A percentile compares a stretch with the other conserved stretches of the same genome.
phyloP scores from a whole-genome alignment of 2,888 invertebrate genomes.

The Leistus spinibarbis region DNA sequence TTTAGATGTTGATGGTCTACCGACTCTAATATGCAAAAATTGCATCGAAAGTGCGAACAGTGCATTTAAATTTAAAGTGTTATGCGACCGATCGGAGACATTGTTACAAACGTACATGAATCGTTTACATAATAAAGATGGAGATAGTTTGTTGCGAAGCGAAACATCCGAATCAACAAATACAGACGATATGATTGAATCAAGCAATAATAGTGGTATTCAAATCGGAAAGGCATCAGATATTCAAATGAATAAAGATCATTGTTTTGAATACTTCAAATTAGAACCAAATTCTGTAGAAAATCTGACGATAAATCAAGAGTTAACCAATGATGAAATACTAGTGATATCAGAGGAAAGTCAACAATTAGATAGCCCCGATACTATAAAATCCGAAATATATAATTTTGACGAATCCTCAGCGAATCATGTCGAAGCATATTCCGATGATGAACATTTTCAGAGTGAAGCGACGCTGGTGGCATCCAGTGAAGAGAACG shows the following conservation, averaged over 20 bases:
- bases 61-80: slow-evolving; percentile 47
- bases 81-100: slow-evolving; percentile 47
- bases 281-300: background rate
- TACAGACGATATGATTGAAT: background rate
- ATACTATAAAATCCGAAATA: background rate
- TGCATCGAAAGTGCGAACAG: slow-evolving; percentile 47
- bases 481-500: slow-evolving; percentile 41
- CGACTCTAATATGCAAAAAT: slow-evolving; percentile 46
- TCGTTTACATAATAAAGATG: slow-evolving; percentile 36
- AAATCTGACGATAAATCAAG: background rate
- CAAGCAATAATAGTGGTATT: background rate
- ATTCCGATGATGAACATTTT: background rate
- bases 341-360: slow-evolving; percentile 13
- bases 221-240: background rate
- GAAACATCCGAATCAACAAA: background rate
- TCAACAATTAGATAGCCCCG: background rate
- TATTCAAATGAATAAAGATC: background rate
- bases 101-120: slow-evolving; percentile 45
- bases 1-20: slow-evolving; percentile 48
- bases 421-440: background rate
- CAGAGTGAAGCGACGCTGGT: slow-evolving; percentile 29
- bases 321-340: slow-evolving; percentile 16
- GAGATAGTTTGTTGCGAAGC: background rate
- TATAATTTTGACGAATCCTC: slow-evolving; percentile 12
- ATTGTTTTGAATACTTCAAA: background rate